Base-by-base conservation (phyloP, 2,113 vertebrate genomes). In the Melozone crissalis region DNA sequence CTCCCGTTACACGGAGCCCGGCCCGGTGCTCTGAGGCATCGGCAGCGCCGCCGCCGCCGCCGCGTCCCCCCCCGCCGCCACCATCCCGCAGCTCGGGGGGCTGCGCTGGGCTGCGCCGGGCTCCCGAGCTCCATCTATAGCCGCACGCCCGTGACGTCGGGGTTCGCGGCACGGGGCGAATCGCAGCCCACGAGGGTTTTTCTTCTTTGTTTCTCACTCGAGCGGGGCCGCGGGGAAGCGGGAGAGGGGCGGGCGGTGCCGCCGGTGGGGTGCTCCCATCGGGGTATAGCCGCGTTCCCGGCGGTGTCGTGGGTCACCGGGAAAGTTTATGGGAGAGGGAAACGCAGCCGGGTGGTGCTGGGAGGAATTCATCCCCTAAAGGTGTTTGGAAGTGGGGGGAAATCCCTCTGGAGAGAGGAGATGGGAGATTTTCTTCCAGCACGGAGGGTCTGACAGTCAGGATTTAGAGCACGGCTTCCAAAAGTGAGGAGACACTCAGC, bases 101-200 rank as follows among this genome's bases (percentile, higher is more conserved):
- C 93, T 23, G 83, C 58, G 65, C 87, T 35, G 85, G 61, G 74
- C 78, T 54, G 94, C 68, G 62, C 87, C 35, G 96, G 95, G 86
- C 98, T 96, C 97, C 81, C 96, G 96, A 94, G 97, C 97, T 96
- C 98, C 98, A 96, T 98, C 98, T 98, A 96, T 97, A 97, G 97
- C 96, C 85, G 90, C 91, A 57, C 91, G 51, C 15, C 62, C 43
- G 62, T 98, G 97, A 98, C 98, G 98, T 98, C 94, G 67, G 95
- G 81, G 97, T 91, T 92, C 94, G 78, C 95, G 71, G 90, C 54
- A 51, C 87, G 89, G 97, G 97, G 96, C 96, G 97, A 97, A 96
- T 92, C 97, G 93, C 97, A 72, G 96, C 85, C 95, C 96, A 90
- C 85, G 52, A 90, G 72, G 93, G 84, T 37, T 44, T 71, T 59